These are phyloP conservation scores for Temnothorax curvispinosus DNA, from an alignment of 1,140 invertebrate species.

Conservation along the genomic window DNA sequence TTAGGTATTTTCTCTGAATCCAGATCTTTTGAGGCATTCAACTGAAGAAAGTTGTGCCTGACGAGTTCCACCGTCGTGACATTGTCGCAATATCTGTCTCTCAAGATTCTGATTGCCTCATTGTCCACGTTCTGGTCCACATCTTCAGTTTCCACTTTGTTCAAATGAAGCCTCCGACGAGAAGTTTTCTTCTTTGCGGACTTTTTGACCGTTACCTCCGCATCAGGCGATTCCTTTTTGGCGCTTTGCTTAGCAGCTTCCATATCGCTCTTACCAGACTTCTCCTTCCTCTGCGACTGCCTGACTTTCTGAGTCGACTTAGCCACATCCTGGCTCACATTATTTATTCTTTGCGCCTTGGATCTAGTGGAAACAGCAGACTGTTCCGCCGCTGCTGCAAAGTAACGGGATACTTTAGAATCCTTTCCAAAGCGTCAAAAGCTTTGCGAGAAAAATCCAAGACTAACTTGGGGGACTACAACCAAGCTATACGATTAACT, in stretches of 20 bases:
- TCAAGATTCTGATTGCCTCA: background rate
- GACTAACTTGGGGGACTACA: background rate
- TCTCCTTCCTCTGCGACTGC: background rate
- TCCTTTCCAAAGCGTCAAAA: background rate
- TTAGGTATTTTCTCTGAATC: background rate
- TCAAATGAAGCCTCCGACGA: background rate
- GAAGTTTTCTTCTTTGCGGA: background rate
- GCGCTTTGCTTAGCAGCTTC: background rate
- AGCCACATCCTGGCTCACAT: background rate
- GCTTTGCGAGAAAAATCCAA: background rate
- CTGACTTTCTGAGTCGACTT: background rate
- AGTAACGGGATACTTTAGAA: background rate
- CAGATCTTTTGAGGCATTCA: background rate
- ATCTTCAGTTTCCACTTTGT: background rate
- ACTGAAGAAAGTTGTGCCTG: background rate
- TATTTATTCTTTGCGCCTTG: background rate
- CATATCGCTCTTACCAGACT: background rate
- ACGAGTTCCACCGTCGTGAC: background rate
- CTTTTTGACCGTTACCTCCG: background rate
- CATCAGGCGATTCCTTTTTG: background rate
- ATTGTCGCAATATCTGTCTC: background rate
- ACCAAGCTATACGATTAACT: background rate
- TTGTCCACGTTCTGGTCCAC: background rate
- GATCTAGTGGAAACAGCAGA: constrained; percentile 25
- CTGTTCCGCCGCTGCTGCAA: constrained; percentile 8